These are phyloP conservation scores for Artemia sinica DNA, from an alignment of 2,888 invertebrate genomes.

Conservation along the genomic window DNA sequence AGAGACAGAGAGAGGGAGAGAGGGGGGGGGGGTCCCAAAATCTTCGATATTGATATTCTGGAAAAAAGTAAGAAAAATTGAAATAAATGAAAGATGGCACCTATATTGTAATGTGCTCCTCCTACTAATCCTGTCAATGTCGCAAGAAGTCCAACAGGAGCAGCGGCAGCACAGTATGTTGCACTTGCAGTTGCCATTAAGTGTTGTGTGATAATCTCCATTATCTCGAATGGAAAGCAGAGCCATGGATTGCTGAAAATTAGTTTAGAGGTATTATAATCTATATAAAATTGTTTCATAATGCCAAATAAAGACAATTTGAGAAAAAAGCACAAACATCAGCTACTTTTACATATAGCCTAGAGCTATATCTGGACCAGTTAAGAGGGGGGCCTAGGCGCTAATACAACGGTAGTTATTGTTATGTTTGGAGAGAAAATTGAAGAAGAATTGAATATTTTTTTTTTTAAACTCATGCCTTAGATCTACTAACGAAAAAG, in stretches of 20 bases:
- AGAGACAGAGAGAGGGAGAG: too few species aligned
- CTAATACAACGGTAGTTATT: too few species aligned
- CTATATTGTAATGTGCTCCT: conserved; percentile 73
- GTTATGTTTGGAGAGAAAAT: too few species aligned
- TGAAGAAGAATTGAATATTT: too few species aligned
- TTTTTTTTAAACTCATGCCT: too few species aligned
- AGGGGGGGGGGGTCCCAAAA: too few species aligned
- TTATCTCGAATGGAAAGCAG: conserved; percentile 71
- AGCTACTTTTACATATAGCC: neutral
- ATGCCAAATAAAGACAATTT: neutral
- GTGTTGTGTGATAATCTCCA: conserved; percentile 67
- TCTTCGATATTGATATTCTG: too few species aligned
- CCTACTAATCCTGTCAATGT: conserved; percentile 71
- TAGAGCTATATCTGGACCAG: too few species aligned
- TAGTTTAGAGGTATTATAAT: conserved; percentile 15
- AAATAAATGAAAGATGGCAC: conserved; percentile 31
- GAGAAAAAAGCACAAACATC: conserved; percentile 8
- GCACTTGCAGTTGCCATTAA: conserved; percentile 81
- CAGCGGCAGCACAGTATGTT: conserved; percentile 64
- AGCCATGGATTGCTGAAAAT: conserved; percentile 59
- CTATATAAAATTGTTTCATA: neutral
- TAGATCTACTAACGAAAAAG: too few species aligned
- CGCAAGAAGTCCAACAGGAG: conserved; percentile 62
- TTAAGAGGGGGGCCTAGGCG: too few species aligned
- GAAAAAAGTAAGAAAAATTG: too few species aligned